Conservation (phyloP, 2,797 vertebrate genomes). For the Enteromius fasciolatus region DNA sequence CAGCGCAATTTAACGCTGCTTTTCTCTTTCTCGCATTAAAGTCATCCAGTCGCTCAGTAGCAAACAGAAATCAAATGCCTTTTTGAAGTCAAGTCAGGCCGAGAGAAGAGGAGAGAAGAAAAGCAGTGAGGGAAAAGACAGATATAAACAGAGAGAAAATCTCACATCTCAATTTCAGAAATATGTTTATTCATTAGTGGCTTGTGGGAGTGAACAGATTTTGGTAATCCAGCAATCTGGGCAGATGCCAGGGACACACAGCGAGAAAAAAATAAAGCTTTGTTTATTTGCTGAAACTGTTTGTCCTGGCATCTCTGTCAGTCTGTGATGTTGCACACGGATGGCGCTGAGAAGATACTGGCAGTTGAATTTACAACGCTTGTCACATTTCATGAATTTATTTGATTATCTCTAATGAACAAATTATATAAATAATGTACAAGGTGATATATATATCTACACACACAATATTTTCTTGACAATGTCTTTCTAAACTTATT, state of each 20-base stretch:
- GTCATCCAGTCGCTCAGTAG: constrained; percentile 55
- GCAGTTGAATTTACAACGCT: not conserved
- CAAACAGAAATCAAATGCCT: constrained; percentile 54
- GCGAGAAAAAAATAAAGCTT: not conserved
- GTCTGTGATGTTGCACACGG: not conserved
- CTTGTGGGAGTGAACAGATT: constrained; percentile 65
- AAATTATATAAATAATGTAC: not conserved
- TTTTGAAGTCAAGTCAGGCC: constrained; percentile 58
- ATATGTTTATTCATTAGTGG: constrained; percentile 70
- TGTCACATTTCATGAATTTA: not conserved
- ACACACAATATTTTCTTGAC: not conserved
- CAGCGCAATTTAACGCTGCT: constrained; percentile 52
- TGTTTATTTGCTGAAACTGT: constrained; percentile 30
- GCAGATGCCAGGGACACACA: constrained; percentile 22
- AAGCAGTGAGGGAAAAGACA: not conserved
- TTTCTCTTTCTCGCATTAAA: constrained; percentile 62
- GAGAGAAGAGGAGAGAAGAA: constrained; percentile 3
- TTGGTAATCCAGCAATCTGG: constrained; percentile 58
- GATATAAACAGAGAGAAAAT: constrained; percentile 25
- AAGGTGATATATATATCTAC: not conserved
- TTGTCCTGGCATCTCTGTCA: not conserved
- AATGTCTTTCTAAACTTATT: not conserved
- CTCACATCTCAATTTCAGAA: constrained; percentile 55
- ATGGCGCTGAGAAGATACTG: not conserved
- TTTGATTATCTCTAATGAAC: not conserved